Evolutionary conservation across 2,888 invertebrate species (phyloP).

Genomic region (Pollenia griseotomentosa): DNA sequence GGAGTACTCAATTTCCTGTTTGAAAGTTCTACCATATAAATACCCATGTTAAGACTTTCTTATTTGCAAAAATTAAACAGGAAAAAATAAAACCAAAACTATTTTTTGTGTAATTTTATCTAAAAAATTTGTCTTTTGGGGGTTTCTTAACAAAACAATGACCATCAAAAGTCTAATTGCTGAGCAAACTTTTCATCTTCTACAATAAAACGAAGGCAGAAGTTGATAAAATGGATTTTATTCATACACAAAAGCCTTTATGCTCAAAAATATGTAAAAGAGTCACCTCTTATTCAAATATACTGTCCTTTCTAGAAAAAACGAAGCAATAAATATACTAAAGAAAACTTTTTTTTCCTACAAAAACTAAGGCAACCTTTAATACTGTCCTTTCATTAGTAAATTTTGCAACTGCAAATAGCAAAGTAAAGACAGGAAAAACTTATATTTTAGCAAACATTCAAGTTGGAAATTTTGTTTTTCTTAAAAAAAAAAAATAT

Average conservation of each 20-base stretch:
- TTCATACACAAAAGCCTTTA: conserved; percentile 31
- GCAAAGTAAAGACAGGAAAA: conserved; percentile 15
- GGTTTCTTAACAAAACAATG: conserved; percentile 72
- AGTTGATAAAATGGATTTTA: conserved; percentile 21
- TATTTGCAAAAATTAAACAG: conserved; percentile 2
- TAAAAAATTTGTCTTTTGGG: conserved; percentile 69
- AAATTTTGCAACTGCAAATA: conserved; percentile 25
- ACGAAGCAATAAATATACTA: not conserved
- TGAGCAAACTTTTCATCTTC: conserved; percentile 64
- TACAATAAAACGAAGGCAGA: not conserved
- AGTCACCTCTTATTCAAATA: conserved; percentile 66
- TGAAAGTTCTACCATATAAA: conserved; percentile 44
- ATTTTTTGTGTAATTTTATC: conserved; percentile 67
- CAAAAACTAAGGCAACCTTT: conserved; percentile 48
- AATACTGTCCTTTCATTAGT: conserved; percentile 59
- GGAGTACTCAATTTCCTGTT: conserved; percentile 46
- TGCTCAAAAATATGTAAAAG: conserved; percentile 53
- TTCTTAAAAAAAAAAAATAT: conserved; percentile 4
- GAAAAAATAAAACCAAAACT: conserved; percentile 14
- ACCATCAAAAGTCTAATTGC: conserved; percentile 73
- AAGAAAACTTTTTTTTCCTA: conserved; percentile 52
- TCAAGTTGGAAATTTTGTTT: conserved; percentile 30
- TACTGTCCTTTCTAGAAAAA: conserved; percentile 14
- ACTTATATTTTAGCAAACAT: conserved; percentile 40
- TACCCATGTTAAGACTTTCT: conserved; percentile 32